Conservation (phyloP, 1,140 invertebrate species). For the Palaemon carinicauda region DNA sequence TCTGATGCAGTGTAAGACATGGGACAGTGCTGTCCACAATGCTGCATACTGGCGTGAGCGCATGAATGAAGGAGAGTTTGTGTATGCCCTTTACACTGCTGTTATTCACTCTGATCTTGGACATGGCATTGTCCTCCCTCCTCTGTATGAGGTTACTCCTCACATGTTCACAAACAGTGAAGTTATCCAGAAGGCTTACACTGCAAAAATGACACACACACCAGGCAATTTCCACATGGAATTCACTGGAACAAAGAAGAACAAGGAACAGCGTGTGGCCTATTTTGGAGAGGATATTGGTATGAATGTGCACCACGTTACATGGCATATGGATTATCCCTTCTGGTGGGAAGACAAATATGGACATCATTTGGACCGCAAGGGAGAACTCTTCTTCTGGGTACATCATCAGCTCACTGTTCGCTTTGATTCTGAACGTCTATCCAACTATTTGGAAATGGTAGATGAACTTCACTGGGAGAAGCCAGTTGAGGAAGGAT, state of each 20-base stretch:
- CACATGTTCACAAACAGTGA: constrained; percentile 50
- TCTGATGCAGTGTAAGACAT: neutral
- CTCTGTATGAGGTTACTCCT: constrained; percentile 44
- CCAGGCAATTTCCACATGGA: neutral
- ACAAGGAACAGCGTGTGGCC: constrained; percentile 40
- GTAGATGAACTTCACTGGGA: constrained; percentile 66
- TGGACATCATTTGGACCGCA: constrained; percentile 26
- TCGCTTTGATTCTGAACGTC: constrained; percentile 67
- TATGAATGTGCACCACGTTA: constrained; percentile 44
- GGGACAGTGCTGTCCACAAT: constrained; percentile 3
- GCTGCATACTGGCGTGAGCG: constrained; percentile 27
- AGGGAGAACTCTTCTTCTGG: constrained; percentile 63
- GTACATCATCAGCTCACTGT: constrained; percentile 69
- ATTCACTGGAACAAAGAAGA: constrained; percentile 32
- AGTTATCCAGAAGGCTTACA: constrained; percentile 30
- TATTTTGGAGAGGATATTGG: constrained; percentile 49
- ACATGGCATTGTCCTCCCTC: constrained; percentile 18
- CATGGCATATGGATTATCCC: constrained; percentile 41
- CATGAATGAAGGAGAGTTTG: constrained; percentile 40
- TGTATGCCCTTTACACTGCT: constrained; percentile 29
- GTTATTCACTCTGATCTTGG: constrained; percentile 11
- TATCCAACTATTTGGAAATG: constrained; percentile 66
- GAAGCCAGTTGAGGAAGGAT: constrained; percentile 68
- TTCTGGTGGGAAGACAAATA: constrained; percentile 37
- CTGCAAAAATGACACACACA: constrained; percentile 17